Evolutionary conservation across 2,113 vertebrate genomes (phyloP).

Genomic region (Orthonyx spaldingii): DNA sequence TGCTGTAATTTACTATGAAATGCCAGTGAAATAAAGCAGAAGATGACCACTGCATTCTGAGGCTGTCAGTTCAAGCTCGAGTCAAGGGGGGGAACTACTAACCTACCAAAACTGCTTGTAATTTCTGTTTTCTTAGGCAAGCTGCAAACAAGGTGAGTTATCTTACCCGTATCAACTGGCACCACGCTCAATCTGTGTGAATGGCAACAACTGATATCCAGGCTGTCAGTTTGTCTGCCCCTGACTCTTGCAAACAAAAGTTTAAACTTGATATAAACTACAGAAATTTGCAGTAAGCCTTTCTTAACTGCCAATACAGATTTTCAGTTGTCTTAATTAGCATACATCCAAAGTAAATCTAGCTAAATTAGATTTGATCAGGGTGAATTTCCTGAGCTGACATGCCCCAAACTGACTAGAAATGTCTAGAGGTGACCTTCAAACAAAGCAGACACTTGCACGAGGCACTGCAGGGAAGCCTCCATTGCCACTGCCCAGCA

Average conservation of each 20-base stretch:
- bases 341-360: neutral
- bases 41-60: neutral
- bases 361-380: neutral
- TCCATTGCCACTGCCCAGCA: neutral
- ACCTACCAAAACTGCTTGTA: neutral
- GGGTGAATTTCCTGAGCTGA: neutral
- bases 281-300: neutral
- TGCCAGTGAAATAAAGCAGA: neutral
- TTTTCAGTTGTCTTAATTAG: neutral
- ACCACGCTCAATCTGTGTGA: neutral
- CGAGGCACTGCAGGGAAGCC: neutral
- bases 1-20: neutral
- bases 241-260: neutral
- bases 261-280: neutral
- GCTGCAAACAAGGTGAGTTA: neutral
- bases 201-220: neutral
- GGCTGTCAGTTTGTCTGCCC: neutral
- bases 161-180: neutral
- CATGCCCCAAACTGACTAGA: neutral
- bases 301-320: neutral
- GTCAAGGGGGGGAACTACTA: neutral
- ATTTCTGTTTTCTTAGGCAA: neutral
- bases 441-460: neutral
- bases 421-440: slow-evolving; percentile 1
- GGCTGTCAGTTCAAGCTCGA: neutral